These are phyloP conservation scores for Leptobrachium ailaonicum DNA, from an alignment of 2,113 vertebrate genomes.

Conservation along the genomic window DNA sequence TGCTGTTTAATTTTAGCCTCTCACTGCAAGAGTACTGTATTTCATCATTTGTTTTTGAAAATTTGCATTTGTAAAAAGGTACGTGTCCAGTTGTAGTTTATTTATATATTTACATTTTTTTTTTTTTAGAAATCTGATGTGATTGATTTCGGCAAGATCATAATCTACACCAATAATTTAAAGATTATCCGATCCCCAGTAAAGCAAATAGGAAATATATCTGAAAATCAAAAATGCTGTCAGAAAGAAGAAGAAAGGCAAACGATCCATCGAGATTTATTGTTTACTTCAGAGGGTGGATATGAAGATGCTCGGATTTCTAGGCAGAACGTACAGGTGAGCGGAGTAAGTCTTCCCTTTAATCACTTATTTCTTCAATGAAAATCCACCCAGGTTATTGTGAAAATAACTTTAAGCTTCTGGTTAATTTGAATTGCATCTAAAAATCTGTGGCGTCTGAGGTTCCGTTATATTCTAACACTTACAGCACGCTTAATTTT, in stretches of 20 bases:
- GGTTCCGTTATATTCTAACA: not conserved
- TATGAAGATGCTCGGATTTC: conserved; percentile 27
- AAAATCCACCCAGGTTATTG: not conserved
- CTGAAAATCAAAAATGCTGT: conserved; percentile 62
- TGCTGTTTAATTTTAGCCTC: no score
- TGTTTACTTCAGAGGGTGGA: conserved; percentile 23
- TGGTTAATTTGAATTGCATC: no score
- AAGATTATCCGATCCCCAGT: conserved; percentile 86
- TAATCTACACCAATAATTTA: conserved; percentile 96
- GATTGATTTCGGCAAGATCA: conserved; percentile 94
- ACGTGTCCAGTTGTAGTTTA: no score
- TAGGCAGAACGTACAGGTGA: conserved; percentile 59
- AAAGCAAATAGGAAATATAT: conserved; percentile 69
- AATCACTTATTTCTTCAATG: not conserved
- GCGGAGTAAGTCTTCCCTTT: not conserved
- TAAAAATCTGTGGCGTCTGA: no score
- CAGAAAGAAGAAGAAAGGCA: conserved; percentile 56
- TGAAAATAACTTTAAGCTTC: no score
- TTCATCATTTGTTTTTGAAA: no score
- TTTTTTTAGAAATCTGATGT: conserved; percentile 69
- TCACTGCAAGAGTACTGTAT: no score
- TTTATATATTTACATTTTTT: not conserved
- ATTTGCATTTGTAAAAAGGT: no score
- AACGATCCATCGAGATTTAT: conserved; percentile 11
- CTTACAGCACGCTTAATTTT: not conserved